Conservation (phyloP, 2,797 vertebrate species). For the Diceros bicornis region DNA sequence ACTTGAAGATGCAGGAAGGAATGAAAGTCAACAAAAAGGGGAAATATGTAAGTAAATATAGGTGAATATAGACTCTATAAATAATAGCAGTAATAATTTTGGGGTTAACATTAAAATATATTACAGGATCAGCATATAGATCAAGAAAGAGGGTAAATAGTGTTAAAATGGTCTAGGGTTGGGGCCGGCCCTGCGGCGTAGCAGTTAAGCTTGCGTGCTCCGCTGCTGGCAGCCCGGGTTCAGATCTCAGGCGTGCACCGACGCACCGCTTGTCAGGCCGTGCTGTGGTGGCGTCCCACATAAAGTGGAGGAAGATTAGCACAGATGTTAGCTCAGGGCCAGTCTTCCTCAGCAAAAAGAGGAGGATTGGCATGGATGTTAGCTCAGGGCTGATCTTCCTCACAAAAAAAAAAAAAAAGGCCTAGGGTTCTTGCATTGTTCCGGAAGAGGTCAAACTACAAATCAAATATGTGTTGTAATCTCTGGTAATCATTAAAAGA, state of each 20-base stretch:
- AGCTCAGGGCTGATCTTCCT: no score
- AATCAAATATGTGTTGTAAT: constrained; percentile 9
- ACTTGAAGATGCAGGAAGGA: background rate
- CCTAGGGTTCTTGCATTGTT: background rate
- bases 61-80: background rate
- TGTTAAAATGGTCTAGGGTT: background rate
- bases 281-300: no score
- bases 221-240: no score
- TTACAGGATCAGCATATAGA: background rate
- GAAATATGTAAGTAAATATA: background rate
- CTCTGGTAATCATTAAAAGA: constrained; percentile 44
- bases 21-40: background rate
- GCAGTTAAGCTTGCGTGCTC: no score
- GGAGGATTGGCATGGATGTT: no score
- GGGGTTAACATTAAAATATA: background rate
- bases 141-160: background rate
- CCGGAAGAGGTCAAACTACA: background rate
- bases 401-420: no score
- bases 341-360: no score
- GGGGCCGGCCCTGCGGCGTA: no score
- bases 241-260: no score
- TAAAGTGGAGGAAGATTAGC: no score
- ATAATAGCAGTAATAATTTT: background rate
- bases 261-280: no score
- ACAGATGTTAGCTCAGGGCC: no score